These are phyloP conservation scores for Mirza zaza DNA, from an alignment of 2,113 vertebrate genomes.

Conservation along the genomic window DNA sequence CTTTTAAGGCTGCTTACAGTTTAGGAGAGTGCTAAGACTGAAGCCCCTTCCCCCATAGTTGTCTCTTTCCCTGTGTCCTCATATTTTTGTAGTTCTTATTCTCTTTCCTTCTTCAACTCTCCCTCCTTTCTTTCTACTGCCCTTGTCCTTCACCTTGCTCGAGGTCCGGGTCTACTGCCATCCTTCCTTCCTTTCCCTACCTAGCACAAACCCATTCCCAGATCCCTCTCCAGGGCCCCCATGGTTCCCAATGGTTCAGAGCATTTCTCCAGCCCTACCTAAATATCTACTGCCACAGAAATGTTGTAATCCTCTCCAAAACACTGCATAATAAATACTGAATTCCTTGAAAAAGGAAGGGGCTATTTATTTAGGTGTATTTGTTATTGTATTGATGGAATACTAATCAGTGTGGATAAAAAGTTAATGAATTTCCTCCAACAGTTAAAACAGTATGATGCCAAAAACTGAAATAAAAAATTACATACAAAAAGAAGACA, in stretches of 20 bases:
- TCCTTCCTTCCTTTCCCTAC: not conserved
- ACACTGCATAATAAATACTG: not conserved
- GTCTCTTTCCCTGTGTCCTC: not conserved
- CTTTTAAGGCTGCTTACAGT: not conserved
- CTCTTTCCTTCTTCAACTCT: not conserved
- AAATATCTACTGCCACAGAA: not conserved
- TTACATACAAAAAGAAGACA: not conserved
- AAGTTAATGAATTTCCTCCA: not conserved
- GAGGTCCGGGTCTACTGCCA: not conserved
- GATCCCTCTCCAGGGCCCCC: not conserved
- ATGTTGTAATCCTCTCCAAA: not conserved
- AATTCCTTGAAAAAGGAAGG: not conserved
- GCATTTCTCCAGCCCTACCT: not conserved
- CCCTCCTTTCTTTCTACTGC: not conserved
- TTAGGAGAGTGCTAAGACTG: not conserved
- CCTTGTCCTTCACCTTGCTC: not conserved
- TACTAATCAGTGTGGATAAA: not conserved
- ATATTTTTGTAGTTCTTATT: not conserved
- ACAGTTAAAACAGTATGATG: not conserved
- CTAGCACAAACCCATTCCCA: not conserved
- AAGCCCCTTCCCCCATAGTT: not conserved
- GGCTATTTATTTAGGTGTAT: not conserved
- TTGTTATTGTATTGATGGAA: not conserved
- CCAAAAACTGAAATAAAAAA: not conserved
- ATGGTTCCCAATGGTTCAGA: not conserved